Conservation (phyloP, 1,140 invertebrate genomes). For the Apis cerana region DNA sequence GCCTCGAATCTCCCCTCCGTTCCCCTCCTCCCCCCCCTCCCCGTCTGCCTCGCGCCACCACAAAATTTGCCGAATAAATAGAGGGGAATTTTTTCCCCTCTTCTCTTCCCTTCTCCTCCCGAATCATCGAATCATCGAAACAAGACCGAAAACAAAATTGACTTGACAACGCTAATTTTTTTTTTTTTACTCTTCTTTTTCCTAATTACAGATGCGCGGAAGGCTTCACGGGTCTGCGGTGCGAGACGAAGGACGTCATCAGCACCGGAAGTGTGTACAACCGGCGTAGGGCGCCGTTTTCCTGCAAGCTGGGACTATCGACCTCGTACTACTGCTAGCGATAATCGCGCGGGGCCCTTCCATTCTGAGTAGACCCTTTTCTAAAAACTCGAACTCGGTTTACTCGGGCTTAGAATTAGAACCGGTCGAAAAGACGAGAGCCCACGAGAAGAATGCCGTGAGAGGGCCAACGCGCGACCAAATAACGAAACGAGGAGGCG, state of each 20-base stretch:
- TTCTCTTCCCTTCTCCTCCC: neutral
- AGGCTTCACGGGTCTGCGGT: conserved; percentile 90
- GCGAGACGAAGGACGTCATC: conserved; percentile 90
- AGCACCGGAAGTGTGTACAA: conserved; percentile 85
- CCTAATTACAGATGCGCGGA: conserved; percentile 89
- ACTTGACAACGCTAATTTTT: neutral
- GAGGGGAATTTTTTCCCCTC: neutral
- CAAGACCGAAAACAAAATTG: neutral
- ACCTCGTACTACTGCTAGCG: conserved; percentile 84
- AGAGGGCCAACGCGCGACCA: conserved; percentile 68
- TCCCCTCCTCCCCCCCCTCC: neutral
- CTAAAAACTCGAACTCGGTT: conserved; percentile 27
- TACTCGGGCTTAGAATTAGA: neutral
- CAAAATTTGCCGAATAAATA: neutral
- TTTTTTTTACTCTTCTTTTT: conserved; percentile 19
- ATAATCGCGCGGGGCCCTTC: conserved; percentile 79
- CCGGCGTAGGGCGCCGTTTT: conserved; percentile 81
- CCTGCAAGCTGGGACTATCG: conserved; percentile 83
- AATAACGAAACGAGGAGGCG: conserved; percentile 43
- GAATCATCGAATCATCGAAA: too few relatives aligned
- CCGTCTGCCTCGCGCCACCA: conserved; percentile 4
- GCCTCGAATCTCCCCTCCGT: neutral
- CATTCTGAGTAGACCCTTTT: conserved; percentile 54
- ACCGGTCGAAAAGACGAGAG: conserved; percentile 29
- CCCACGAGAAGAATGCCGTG: conserved; percentile 58